Percentiles rank a stretch among this genome's conserved stretches.
phyloP scores from a whole-genome alignment of 1,140 invertebrate species.

The Papilio helenus region DNA sequence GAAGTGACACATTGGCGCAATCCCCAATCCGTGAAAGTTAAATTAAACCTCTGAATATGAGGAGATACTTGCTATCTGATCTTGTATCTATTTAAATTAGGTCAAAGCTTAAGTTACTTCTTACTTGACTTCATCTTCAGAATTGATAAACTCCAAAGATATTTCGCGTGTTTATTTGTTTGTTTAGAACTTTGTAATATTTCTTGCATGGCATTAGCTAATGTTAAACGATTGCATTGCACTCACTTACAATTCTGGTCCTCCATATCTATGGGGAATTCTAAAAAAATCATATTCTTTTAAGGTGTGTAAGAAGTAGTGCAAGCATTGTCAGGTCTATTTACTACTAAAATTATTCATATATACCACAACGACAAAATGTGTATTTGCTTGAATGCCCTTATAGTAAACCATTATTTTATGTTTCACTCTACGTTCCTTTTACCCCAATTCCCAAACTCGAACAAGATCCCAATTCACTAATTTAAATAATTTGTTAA shows the following conservation, averaged over 20 bases:
- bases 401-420: too few relatives aligned
- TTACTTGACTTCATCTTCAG: background rate
- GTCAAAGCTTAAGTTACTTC: background rate
- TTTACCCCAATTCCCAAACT: too few relatives aligned
- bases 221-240: too few relatives aligned
- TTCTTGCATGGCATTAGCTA: background rate
- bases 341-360: too few relatives aligned
- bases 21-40: conserved; percentile 10
- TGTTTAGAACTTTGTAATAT: background rate
- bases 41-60: conserved; percentile 15
- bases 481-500: background rate
- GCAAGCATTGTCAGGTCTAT: too few relatives aligned
- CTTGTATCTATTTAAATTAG: conserved; percentile 9
- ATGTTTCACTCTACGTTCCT: too few relatives aligned
- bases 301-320: too few relatives aligned
- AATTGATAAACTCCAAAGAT: background rate
- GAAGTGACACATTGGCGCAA: conserved; percentile 9
- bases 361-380: too few relatives aligned
- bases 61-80: background rate
- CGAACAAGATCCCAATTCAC: background rate
- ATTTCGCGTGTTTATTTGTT: background rate
- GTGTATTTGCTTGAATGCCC: background rate
- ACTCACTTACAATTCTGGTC: too few relatives aligned
- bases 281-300: too few relatives aligned
- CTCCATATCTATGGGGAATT: too few relatives aligned